Base-by-base conservation (phyloP, 2,888 invertebrate genomes). In the Chironomus tentans region DNA sequence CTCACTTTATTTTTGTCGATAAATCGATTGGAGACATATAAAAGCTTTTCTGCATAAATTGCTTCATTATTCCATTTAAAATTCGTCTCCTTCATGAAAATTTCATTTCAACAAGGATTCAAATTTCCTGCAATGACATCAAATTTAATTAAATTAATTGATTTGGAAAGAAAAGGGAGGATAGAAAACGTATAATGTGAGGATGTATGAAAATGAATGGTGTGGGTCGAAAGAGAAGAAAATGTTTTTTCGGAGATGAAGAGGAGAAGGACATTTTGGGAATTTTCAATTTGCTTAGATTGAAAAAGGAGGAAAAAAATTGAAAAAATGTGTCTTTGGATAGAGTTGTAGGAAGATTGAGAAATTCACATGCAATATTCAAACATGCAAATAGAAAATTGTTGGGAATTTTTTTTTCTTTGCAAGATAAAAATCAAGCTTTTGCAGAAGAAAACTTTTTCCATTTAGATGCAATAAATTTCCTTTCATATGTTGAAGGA, bases 101-200 rank as follows among this genome's bases (percentile, higher is more conserved):
- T 73, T 73, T 73, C 72, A 73, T 73, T 65, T 73, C 72, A 73
- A 73, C 72, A 73, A 62, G 62, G 62, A 73, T 62, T 73, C 72
- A 73, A 73, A 73, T 73, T 73, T 73, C 72, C 72, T 73, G 62
- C 48, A 48, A 46, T 71, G 62, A 73, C 56, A 73, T 73, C 72
- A 73, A 50, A 73, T 73, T 73, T 73, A 73, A 73, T 73, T 73
- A 73, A 73, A 38, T 73, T 73, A 73, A 73, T 73, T 73, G 72
- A 73, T 73, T 73, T 24, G 71, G 48, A 71, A 48, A 50, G 22
- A 18, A 56, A 24, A 65, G 65, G 65, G 13, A 13, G 7, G 7
- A 56, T 13, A 24, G 5, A 65, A 65, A 65, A 13, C 18, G n/a
- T 65, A 18, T 15, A 56, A 56, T 65, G 22, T 65, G 22, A 13